These are phyloP conservation scores for Papilio xuthus DNA, from an alignment of 1,140 invertebrate genomes.

Conservation along the genomic window DNA sequence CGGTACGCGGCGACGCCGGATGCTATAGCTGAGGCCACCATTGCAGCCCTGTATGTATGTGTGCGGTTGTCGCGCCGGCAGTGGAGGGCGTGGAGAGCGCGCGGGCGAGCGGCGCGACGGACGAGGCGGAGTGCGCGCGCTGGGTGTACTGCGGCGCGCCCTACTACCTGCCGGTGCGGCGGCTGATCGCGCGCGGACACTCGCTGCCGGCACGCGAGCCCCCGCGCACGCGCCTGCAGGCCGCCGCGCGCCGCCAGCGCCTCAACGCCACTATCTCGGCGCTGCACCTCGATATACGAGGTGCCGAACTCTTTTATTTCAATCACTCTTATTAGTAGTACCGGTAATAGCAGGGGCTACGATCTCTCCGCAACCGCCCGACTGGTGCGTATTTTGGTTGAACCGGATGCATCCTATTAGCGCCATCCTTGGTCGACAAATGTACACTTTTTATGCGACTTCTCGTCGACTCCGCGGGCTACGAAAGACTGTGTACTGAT, in stretches of 20 bases:
- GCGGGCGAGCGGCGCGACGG: conserved; percentile 41
- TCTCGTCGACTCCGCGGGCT: too few species aligned
- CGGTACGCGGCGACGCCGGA: too few species aligned
- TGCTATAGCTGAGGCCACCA: too few species aligned
- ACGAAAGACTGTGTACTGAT: too few species aligned
- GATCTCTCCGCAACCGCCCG: conserved; percentile 2
- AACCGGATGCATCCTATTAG: too few species aligned
- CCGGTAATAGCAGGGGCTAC: background rate
- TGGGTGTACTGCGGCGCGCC: conserved; percentile 90
- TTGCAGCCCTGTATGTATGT: background rate
- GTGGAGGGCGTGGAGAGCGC: conserved; percentile 45
- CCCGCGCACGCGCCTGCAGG: conserved; percentile 35
- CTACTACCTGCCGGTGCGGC: conserved; percentile 85
- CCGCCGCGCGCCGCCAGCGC: conserved; percentile 15
- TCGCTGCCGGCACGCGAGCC: conserved; percentile 50
- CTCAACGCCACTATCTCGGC: conserved; percentile 19
- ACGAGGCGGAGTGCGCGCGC: conserved; percentile 83
- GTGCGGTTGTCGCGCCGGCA: conserved; percentile 63
- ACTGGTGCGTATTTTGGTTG: background rate
- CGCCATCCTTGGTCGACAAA: too few species aligned
- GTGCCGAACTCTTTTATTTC: background rate
- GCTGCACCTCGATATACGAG: background rate
- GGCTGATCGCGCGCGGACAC: conserved; percentile 78
- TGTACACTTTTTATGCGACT: too few species aligned
- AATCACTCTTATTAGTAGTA: too few species aligned